These are phyloP conservation scores for Tamandua tetradactyla DNA, from an alignment of 2,797 vertebrate species.

Conservation along the genomic window DNA sequence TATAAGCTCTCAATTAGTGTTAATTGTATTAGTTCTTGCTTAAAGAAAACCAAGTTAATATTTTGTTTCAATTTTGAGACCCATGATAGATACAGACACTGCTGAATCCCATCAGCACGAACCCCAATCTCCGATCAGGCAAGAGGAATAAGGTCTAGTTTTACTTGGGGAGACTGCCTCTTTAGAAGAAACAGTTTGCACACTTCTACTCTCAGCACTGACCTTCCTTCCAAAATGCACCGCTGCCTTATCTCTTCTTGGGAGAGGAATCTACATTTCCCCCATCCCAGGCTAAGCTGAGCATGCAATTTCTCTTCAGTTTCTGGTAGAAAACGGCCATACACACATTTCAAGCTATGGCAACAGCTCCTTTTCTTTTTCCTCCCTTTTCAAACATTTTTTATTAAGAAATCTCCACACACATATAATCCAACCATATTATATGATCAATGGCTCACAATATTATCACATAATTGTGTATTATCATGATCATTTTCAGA, in stretches of 20 bases:
- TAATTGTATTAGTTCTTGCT: background rate
- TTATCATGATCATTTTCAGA: too few relatives aligned
- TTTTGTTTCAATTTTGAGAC: background rate
- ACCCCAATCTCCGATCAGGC: background rate
- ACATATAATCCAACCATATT: too few relatives aligned
- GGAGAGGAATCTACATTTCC: background rate
- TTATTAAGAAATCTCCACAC: too few relatives aligned
- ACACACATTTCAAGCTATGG: background rate
- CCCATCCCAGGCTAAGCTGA: background rate
- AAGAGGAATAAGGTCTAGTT: slow-evolving; percentile 25
- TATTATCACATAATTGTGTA: too few relatives aligned
- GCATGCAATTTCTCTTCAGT: background rate
- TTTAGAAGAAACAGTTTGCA: slow-evolving; percentile 23
- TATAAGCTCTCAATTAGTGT: background rate
- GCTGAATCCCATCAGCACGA: background rate
- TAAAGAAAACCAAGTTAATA: slow-evolving; percentile 40
- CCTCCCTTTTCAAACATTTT: too few relatives aligned
- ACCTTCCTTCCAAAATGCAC: background rate
- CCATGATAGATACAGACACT: background rate
- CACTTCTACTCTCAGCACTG: slow-evolving; percentile 21
- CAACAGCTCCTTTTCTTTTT: background rate
- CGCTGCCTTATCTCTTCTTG: background rate
- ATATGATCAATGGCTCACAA: too few relatives aligned
- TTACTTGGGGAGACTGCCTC: background rate
- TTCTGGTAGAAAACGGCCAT: background rate